Conservation (phyloP, 1,140 invertebrate species). For the Melitaea cinxia region DNA sequence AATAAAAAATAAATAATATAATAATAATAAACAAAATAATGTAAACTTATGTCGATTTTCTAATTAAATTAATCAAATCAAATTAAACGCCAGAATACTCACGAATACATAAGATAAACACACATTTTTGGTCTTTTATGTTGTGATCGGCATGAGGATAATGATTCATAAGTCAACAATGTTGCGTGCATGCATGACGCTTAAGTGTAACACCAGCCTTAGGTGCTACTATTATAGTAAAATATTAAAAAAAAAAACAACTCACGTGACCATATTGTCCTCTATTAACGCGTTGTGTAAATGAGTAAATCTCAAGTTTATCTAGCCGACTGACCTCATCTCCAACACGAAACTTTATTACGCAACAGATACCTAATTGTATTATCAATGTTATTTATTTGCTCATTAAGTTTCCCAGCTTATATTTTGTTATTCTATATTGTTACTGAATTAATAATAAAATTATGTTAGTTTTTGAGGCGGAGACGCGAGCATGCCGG, state of each 20-base stretch:
- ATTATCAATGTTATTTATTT: constrained; percentile 4
- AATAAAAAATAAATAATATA: too few species aligned
- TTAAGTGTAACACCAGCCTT: background rate
- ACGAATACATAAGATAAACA: background rate
- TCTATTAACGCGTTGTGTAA: constrained; percentile 8
- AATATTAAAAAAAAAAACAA: constrained; percentile 12
- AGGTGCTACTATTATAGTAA: background rate
- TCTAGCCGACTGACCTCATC: constrained; percentile 26
- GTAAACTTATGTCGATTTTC: too few species aligned
- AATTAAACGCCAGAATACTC: background rate
- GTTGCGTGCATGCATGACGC: background rate
- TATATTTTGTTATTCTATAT: background rate
- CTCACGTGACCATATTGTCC: constrained; percentile 19
- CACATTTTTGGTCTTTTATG: background rate
- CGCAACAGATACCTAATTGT: constrained; percentile 25
- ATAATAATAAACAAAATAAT: too few species aligned
- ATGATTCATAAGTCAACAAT: background rate
- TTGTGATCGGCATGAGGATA: background rate
- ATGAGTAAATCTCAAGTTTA: constrained; percentile 20
- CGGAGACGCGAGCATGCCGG: background rate
- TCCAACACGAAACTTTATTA: constrained; percentile 20
- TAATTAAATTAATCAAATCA: too few species aligned
- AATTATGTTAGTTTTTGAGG: background rate
- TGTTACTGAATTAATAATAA: constrained; percentile 1
- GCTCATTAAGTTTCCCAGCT: too few species aligned